These are phyloP conservation scores for Diacarnus erythraeanus DNA, from an alignment of 37 sponge, comb jelly and placozoan species.

Conservation along the genomic window DNA sequence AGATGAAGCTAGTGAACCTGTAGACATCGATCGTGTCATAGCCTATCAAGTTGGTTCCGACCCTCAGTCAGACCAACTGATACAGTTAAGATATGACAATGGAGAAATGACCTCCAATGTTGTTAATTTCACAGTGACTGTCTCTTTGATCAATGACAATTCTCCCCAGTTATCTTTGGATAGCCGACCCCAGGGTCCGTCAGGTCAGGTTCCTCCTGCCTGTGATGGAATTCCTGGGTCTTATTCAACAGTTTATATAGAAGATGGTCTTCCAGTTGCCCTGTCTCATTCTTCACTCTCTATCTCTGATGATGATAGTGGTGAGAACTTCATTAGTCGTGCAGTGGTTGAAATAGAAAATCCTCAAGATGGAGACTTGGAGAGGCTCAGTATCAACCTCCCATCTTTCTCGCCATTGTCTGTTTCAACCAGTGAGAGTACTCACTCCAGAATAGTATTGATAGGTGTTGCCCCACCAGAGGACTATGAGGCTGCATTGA, in stretches of 20 bases:
- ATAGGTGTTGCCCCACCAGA: slow-evolving; percentile 26
- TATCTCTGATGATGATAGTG: slow-evolving; percentile 62
- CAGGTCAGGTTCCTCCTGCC: background rate
- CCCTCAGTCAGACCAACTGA: background rate
- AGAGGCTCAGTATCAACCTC: slow-evolving; percentile 14
- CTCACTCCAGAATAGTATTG: slow-evolving; percentile 4
- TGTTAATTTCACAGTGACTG: slow-evolving; percentile 18
- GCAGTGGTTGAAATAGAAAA: slow-evolving; percentile 42
- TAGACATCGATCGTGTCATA: background rate
- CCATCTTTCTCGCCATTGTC: background rate
- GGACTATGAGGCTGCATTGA: slow-evolving; percentile 37
- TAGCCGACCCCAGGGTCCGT: background rate
- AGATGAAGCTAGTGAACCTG: slow-evolving; percentile 48
- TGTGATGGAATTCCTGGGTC: slow-evolving; percentile 2
- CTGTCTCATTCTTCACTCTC: slow-evolving; percentile 38
- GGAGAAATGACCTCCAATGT: slow-evolving; percentile 10
- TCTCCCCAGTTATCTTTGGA: slow-evolving; percentile 31
- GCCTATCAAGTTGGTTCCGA: slow-evolving; percentile 46
- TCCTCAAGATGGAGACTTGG: slow-evolving; percentile 15
- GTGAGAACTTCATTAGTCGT: slow-evolving; percentile 5
- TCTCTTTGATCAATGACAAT: slow-evolving; percentile 57
- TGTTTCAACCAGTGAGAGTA: background rate
- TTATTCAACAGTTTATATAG: slow-evolving; percentile 36
- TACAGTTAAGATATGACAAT: slow-evolving; percentile 3
- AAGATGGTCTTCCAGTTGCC: slow-evolving; percentile 43